Evolutionary conservation across 2,888 invertebrate genomes (phyloP), one percentile per base, ranked within the genome.

Genomic region (Lepetodrilus schrolli): DNA sequence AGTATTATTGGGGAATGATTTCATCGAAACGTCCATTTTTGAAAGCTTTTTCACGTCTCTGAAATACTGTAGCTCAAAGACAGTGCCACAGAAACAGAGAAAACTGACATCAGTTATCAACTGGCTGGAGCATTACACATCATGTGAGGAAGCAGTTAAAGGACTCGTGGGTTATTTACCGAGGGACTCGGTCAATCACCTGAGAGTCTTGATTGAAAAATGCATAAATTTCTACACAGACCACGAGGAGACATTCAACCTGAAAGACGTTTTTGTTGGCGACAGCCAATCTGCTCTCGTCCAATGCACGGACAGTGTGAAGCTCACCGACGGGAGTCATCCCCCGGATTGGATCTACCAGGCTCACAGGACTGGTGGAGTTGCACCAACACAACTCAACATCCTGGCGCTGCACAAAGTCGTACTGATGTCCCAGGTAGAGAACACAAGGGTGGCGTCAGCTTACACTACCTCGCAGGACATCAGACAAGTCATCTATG

Each of bases 1-100:
- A 0, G 94, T 95, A 0, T 88, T 97, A 38, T 91, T 97, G 5
- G 98, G 97, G 0, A 98, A 98, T 92, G 98, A 98, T 91, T 97
- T 95, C 90, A 94, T 96, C 7, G 92, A 94, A 47, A 92, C 77
- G 8, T 74, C 73, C 43, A 75, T 76, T 0, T 96, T 96, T 86
- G 92, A 91, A 1, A 93, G 93, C 79, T 96, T 97, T 88, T 95
- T 94, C 84, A 90, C 92, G 13, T 75, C 86, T 83, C 94, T 43
- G 92, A 93, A 7, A 92, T 91, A 58, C 8, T 68, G 37, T 49
- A 92, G 91, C 65, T 74, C 73, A 38, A 80, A 73, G 51, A 73
- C 71, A 43, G 73, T 75, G 20, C 76, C 78, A 17, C 78, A 80
- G 49, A 77, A 78, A 17, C 94, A 95, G 84, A 92, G 93, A 77